Conservation (phyloP, 2,113 vertebrate genomes). For the Tragulus kanchil region DNA sequence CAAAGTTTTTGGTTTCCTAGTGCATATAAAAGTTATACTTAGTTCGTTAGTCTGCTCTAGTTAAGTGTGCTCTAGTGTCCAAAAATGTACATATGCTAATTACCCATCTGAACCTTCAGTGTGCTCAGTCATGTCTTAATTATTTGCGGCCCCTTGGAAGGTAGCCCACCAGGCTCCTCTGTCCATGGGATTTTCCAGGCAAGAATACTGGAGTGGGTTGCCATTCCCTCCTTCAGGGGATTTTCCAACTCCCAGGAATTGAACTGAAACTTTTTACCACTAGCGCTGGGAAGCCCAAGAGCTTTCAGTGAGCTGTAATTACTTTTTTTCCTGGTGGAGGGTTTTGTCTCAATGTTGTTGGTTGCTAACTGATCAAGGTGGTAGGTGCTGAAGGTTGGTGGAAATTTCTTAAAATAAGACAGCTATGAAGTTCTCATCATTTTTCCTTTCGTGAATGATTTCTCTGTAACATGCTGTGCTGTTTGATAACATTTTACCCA, state of each 20-base stretch:
- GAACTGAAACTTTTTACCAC: not conserved
- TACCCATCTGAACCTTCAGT: not conserved
- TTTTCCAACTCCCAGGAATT: not conserved
- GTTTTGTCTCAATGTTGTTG: not conserved
- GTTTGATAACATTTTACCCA: not conserved
- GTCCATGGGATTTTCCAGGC: not conserved
- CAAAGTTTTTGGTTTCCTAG: not conserved
- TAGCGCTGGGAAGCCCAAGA: not conserved
- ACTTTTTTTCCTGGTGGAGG: no score
- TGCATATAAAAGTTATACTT: not conserved
- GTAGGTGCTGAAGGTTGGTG: not conserved
- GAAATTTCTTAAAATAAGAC: not conserved
- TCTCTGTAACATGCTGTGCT: not conserved
- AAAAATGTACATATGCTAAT: not conserved
- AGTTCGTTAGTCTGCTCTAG: not conserved
- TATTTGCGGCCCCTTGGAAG: not conserved
- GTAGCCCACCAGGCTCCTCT: no score
- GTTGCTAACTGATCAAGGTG: not conserved
- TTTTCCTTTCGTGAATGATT: not conserved
- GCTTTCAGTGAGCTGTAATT: not conserved
- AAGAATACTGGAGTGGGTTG: not conserved
- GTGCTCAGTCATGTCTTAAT: not conserved
- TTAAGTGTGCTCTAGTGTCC: not conserved
- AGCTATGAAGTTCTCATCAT: not conserved
- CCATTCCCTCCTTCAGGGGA: not conserved